Evolutionary conservation across 2,113 vertebrate species (phyloP), one percentile per base, ranked within the genome.

Genomic region (Stegastes partitus): DNA sequence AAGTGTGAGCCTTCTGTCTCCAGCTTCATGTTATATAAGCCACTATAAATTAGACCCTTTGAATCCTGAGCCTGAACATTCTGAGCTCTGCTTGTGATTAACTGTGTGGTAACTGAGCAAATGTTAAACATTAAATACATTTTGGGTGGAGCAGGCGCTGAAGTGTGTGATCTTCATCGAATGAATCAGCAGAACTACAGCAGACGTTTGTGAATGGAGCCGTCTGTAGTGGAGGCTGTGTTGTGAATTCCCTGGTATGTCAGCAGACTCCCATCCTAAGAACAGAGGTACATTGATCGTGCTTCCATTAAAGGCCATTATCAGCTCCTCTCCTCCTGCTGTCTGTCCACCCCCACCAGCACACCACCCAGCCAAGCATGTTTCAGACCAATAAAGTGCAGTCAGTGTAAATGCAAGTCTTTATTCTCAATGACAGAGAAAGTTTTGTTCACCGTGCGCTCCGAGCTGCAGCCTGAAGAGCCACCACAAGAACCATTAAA

Each of bases 371-470:
- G 22, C 45, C 54, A 15, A 45, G 63, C 79, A 66, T 64, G 76
- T 77, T 84, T 62, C 8, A 71, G 42, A 51, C 50, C 19, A 37
- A 81, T 59, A 66, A 69, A 76, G 63, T 68, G 44, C 26, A 74
- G 47, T 64, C 67, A 12, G 82, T 58, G 58, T 79, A 66, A 86
- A 82, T 72, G 71, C 58, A 65, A 0, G 61, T 80, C 85, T 87
- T 84, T 89, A 71, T 86, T 81, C 73, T 84, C 61, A 11, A 9
- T 26, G 26, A 91, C 79, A 89, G 76, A 87, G 62, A 34, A 61
- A 34, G 45, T 37, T 57, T 77, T 86, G 87, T 92, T 86, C 74
- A 44, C 25, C 4, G 15, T 3, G 68, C 2, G 6, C 28, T 57
- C n/a, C 34, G 22, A 67, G 74, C 66, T 80, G 62, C 39, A 62